Conservation (phyloP, 2,113 vertebrate species). For the Typhlomys cinereus region DNA sequence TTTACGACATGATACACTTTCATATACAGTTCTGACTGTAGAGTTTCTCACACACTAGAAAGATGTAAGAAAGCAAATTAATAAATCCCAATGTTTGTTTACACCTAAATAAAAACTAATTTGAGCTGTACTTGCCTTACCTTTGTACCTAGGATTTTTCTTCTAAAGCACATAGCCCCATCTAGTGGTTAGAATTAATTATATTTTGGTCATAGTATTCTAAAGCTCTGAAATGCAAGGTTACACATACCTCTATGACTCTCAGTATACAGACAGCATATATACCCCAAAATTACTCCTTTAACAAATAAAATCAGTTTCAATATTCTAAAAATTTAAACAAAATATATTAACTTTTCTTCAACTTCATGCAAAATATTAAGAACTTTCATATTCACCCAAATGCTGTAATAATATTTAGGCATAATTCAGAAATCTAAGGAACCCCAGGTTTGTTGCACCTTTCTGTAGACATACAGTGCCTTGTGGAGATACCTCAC, state of each 20-base stretch:
- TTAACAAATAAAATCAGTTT: constrained; percentile 32
- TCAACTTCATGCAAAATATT: not conserved
- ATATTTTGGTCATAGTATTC: not conserved
- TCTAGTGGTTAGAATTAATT: constrained; percentile 36
- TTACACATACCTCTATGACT: not conserved
- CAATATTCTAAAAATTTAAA: not conserved
- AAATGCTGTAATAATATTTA: not conserved
- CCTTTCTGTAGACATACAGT: no score
- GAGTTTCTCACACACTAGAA: not conserved
- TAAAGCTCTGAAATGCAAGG: constrained; percentile 20
- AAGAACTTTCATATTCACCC: not conserved
- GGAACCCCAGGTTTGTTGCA: no score
- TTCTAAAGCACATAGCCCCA: constrained; percentile 43
- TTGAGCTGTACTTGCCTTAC: not conserved
- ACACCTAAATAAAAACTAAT: constrained; percentile 27
- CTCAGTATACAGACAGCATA: not conserved
- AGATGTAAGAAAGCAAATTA: not conserved
- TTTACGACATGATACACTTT: not conserved
- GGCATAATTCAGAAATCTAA: constrained; percentile 14
- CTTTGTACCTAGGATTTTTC: not conserved
- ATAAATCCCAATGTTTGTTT: not conserved
- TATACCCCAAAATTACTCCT: not conserved
- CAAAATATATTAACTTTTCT: not conserved
- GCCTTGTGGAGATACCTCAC: no score
- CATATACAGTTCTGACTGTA: not conserved